Evolutionary conservation across 2,888 invertebrate genomes (phyloP).

Genomic region (Boloria selene): DNA sequence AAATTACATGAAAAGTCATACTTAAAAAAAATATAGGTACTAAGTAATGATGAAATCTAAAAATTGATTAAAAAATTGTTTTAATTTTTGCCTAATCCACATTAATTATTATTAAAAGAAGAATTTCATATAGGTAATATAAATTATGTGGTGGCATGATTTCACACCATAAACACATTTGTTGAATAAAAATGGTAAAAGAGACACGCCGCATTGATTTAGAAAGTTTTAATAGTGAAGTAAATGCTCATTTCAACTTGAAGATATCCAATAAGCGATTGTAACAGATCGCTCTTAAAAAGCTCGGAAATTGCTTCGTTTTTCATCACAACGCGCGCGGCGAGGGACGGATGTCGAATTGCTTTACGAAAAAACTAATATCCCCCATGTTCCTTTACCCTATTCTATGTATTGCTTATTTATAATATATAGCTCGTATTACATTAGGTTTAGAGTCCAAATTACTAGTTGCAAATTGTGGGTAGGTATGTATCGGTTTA

Average conservation of each 20-base stretch:
- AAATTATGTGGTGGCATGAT: too few species aligned
- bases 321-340: slow-evolving; percentile 70
- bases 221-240: slow-evolving; percentile 11
- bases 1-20: too few species aligned
- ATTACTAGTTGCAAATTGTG: slow-evolving; percentile 32
- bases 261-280: slow-evolving; percentile 35
- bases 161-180: too few species aligned
- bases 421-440: slow-evolving; percentile 40
- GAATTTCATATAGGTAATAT: too few species aligned
- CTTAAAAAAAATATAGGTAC: too few species aligned
- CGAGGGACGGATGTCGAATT: slow-evolving; percentile 60
- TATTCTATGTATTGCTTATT: slow-evolving; percentile 43
- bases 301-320: slow-evolving; percentile 70
- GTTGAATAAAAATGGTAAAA: too few species aligned
- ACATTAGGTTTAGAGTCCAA: slow-evolving; percentile 57
- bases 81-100: too few species aligned
- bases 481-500: slow-evolving; percentile 66
- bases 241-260: slow-evolving; percentile 17
- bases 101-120: too few species aligned
- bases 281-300: slow-evolving; percentile 59
- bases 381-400: slow-evolving; percentile 69
- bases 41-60: too few species aligned
- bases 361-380: slow-evolving; percentile 73
- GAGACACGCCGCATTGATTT: background rate
- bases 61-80: too few species aligned